Evolutionary conservation across 2,113 vertebrate genomes (phyloP), one percentile per base, ranked within the genome.

Genomic region (Hyperoodon ampullatus): DNA sequence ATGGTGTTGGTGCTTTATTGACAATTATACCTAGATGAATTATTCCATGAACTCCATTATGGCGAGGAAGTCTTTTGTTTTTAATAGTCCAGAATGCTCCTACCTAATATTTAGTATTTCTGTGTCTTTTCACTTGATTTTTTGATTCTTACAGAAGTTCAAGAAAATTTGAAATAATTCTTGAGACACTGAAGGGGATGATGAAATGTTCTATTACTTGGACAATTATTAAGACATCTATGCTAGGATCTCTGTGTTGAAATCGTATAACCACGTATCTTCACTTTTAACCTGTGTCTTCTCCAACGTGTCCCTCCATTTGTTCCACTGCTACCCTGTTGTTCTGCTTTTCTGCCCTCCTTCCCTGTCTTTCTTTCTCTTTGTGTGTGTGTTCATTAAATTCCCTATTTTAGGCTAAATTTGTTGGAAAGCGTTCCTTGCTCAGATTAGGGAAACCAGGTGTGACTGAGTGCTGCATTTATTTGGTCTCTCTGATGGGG

Each of bases 381-480:
- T 61, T 63, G 14, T 60, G 33, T 72, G 33, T 83, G 44, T 61
- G 14, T 92, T 84, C 78, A 84, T 93, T 94, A 90, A 86, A 95
- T 84, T 95, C 42, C 12, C 91, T 94, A 39, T 65, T 93, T 87
- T 91, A 95, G 90, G 50, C 88, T 87, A 95, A 92, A 93, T 95
- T 80, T 24, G 1, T 35, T 86, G 91, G 90, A 95, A 88, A 88
- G 61, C 84, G n/a, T 86, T n/a, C 26, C 33, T 97, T 39, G 55
- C 80, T 77, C 88, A 91, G 89, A 95, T 97, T 96, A 97, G 93
- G 89, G 93, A 96, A 97, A 93, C 94, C 63, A 96, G 97, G 81
- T 98, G 93, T 77, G 97, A 92, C 97, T 84, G 97, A 96, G 93
- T 55, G 89, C 93, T 95, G 98, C 97, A 42, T 98, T 98, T 97